Percentiles rank a stretch among this genome's conserved stretches.
These are phyloP conservation scores for Spisula subtruncata DNA, from an alignment of 2,888 invertebrate genomes.

Conservation along the genomic window DNA sequence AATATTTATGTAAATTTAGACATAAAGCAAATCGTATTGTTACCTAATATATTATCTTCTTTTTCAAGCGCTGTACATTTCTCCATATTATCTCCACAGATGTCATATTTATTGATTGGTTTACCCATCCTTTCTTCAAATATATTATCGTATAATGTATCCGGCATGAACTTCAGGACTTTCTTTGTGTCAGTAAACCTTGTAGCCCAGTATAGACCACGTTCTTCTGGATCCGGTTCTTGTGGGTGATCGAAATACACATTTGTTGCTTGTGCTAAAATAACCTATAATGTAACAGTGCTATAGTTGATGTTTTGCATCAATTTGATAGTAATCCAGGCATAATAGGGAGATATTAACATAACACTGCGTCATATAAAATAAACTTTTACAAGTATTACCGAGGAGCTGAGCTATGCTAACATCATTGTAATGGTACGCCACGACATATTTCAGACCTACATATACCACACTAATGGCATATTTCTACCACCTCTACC, in stretches of 20 bases:
- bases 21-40: too few species aligned
- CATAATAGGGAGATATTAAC: too few species aligned
- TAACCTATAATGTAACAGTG: conserved; percentile 73
- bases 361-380: too few species aligned
- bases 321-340: too few species aligned
- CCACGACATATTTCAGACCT: too few species aligned
- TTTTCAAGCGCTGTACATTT: conserved; percentile 77
- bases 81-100: conserved; percentile 73
- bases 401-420: too few species aligned
- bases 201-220: conserved; percentile 86
- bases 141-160: conserved; percentile 78
- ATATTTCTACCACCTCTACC: too few species aligned
- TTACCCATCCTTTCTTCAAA: conserved; percentile 78
- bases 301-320: too few species aligned
- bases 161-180: conserved; percentile 82
- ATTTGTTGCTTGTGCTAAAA: conserved; percentile 83
- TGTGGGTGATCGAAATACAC: conserved; percentile 85
- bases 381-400: too few species aligned
- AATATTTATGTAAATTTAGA: too few species aligned
- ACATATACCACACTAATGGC: too few species aligned
- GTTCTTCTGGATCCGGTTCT: conserved; percentile 84
- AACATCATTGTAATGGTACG: too few species aligned
- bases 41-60: conserved; percentile 84
- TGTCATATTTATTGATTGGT: conserved; percentile 70
- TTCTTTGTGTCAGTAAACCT: conserved; percentile 83